A percentile compares a stretch with the other conserved stretches of the same genome.
These are phyloP conservation scores for Micronycteris hirsuta DNA, from an alignment of 2,113 vertebrate genomes.

Conservation along the genomic window DNA sequence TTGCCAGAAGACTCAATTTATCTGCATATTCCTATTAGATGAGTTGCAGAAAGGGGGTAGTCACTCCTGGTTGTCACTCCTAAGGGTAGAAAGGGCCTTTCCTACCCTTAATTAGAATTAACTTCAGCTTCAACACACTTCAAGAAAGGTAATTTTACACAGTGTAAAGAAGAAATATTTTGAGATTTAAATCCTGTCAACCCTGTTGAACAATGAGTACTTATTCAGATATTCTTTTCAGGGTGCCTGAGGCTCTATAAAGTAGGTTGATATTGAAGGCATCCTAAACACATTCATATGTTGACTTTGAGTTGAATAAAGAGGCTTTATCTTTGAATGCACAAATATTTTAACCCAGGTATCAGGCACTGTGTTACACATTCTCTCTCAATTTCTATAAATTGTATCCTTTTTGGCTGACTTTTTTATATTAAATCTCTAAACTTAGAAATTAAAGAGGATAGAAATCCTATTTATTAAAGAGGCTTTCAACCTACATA, in stretches of 20 bases:
- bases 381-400: neutral
- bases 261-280: neutral
- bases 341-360: constrained; percentile 34
- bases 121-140: constrained; percentile 28
- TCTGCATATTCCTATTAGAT: constrained; percentile 47
- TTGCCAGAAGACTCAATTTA: constrained; percentile 40
- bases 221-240: constrained; percentile 23
- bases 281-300: neutral
- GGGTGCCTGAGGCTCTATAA: neutral
- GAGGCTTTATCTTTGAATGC: neutral
- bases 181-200: neutral
- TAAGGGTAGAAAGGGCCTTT: no score
- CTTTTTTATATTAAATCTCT: constrained; percentile 17
- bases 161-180: constrained; percentile 38
- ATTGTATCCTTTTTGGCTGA: neutral
- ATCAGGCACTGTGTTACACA: neutral
- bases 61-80: no score
- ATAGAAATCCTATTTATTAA: constrained; percentile 6
- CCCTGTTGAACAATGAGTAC: neutral
- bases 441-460: constrained; percentile 37
- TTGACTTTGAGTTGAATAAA: neutral
- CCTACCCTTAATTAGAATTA: constrained; percentile 44
- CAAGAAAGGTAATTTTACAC: constrained; percentile 33
- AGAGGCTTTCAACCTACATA: neutral
- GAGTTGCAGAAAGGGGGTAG: constrained; percentile 35